phyloP scores from a whole-genome alignment of 2,113 vertebrate genomes.

The Dinomys branickii region DNA sequence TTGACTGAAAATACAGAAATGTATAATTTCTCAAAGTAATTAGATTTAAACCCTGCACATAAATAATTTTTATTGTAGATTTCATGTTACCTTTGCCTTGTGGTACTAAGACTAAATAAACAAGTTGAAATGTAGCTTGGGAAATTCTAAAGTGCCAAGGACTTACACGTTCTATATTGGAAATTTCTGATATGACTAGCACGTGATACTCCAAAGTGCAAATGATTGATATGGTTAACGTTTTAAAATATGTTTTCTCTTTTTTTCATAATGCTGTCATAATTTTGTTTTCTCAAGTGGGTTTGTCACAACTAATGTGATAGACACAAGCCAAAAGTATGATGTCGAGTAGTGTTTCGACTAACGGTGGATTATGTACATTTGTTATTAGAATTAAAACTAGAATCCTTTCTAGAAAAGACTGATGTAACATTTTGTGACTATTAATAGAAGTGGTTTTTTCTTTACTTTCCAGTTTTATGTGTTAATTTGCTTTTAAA shows the following conservation, averaged over 20 bases:
- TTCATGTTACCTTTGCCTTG: not conserved
- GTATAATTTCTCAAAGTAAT: not conserved
- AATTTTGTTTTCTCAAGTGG: conserved; percentile 20
- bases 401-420: conserved; percentile 53
- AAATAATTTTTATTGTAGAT: conserved; percentile 26
- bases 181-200: not conserved
- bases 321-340: not conserved
- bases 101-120: not conserved
- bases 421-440: conserved; percentile 36
- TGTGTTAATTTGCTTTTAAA: conserved; percentile 50
- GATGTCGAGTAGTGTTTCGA: conserved; percentile 19
- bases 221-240: not conserved
- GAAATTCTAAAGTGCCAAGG: not conserved
- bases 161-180: not conserved
- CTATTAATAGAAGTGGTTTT: conserved; percentile 50
- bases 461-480: conserved; percentile 70
- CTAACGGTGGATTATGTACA: conserved; percentile 31
- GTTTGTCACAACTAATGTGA: not conserved
- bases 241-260: not conserved
- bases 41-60: not conserved
- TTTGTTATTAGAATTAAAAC: conserved; percentile 57
- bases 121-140: conserved; percentile 2
- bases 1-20: conserved; percentile 40
- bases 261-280: not conserved
- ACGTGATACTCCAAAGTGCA: not conserved